Evolutionary conservation across 2,888 invertebrate genomes (phyloP).

Genomic region (Nysson spinosus): DNA sequence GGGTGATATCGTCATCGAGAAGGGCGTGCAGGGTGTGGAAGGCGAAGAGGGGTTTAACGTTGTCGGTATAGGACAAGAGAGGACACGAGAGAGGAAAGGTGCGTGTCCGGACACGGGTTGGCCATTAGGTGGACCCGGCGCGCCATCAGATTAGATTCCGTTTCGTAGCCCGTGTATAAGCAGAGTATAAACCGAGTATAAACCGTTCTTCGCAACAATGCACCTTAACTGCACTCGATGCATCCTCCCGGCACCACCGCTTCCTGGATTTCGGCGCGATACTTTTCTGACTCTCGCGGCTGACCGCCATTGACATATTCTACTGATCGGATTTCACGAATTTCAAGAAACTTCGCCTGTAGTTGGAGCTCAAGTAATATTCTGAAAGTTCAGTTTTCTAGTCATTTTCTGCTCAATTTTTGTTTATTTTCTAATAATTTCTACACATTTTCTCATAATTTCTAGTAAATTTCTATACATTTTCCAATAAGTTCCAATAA

Average conservation of each 20-base stretch:
- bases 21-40: no score
- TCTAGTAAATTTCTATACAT: no score
- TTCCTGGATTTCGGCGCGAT: conserved; percentile 70
- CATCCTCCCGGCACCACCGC: conserved; percentile 44
- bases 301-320: not conserved
- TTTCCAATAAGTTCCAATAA: no score
- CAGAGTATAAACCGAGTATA: no score
- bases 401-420: no score
- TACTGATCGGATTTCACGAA: no score
- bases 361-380: no score
- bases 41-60: conserved; percentile 72
- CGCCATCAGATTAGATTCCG: conserved; percentile 77
- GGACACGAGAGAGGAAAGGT: conserved; percentile 63
- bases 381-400: no score
- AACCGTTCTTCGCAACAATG: conserved; percentile 48
- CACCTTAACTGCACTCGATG: conserved; percentile 45
- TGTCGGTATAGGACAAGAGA: conserved; percentile 56
- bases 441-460: no score
- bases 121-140: conserved; percentile 76
- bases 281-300: conserved; percentile 51
- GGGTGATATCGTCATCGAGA: conserved; percentile 61
- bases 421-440: no score
- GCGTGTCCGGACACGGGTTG: conserved; percentile 77
- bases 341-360: no score
- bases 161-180: no score